Evolutionary conservation across 2,888 invertebrate species (phyloP), one percentile per base, ranked within the genome.

Genomic region (Junonia oenone): DNA sequence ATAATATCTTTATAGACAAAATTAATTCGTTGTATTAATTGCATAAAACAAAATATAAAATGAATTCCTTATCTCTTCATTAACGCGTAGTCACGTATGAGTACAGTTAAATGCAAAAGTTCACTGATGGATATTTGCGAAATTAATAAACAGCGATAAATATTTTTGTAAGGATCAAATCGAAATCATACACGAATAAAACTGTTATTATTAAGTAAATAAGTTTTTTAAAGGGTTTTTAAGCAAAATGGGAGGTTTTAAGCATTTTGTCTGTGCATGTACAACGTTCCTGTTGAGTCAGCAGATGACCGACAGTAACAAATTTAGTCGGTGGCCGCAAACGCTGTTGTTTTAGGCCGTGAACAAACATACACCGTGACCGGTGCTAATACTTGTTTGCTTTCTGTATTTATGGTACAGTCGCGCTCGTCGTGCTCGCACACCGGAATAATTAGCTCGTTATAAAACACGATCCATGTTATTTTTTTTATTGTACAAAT

Each of bases 291-390:
- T 68, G 73, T 68, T 84, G 86, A 89, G 79, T 90, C 89, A 88
- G 89, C 89, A 71, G 71, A 75, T 82, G 81, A 81, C 82, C 80
- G 76, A 68, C 74, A 77, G 82, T 75, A 78, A 84, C 88, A 84
- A 86, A 85, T 84, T 84, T 76, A 77, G 78, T 75, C 73, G 72
- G 76, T 69, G 76, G 79, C 78, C 81, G 82, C 87, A 87, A 83
- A 86, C 86, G 81, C 81, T 90, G 90, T 90, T 90, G 88, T 87
- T 90, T 90, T 88, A 90, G 89, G 89, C 78, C 81, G 72, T 78
- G 72, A 64, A 71, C 83, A 90, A 89, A 90, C 89, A 89, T 76
- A 83, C 85, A 84, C 79, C 83, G 78, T 84, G 87, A 84, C 88
- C 85, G 81, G 78, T 83, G 84, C 84, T 85, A 85, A 88, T 81